Evolutionary conservation across 2,113 vertebrate species (phyloP).

Genomic region (Uria lomvia): DNA sequence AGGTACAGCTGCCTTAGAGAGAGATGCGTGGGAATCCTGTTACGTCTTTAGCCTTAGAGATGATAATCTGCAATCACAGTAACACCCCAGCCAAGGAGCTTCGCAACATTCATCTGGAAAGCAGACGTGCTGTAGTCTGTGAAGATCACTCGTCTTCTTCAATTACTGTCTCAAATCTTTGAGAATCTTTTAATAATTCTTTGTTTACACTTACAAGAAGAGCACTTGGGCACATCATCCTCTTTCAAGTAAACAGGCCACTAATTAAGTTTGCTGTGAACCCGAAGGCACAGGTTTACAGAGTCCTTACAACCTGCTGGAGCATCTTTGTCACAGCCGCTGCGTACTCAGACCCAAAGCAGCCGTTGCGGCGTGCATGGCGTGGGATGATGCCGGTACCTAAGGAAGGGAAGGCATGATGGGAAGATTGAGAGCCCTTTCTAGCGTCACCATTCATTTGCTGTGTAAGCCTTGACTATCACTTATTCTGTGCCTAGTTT

Average conservation of each 20-base stretch:
- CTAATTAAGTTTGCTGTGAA: background rate
- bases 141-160: background rate
- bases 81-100: background rate
- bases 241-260: background rate
- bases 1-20: background rate
- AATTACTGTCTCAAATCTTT: background rate
- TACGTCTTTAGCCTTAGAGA: background rate
- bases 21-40: background rate
- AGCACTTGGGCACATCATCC: background rate
- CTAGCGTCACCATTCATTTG: background rate
- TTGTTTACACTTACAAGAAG: background rate
- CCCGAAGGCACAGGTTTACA: background rate
- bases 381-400: rapidly evolving
- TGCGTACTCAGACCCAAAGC: background rate
- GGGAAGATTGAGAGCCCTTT: background rate
- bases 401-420: background rate
- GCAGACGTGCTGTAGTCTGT: background rate
- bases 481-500: background rate
- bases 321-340: background rate
- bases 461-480: background rate
- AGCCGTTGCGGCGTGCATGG: rapidly evolving
- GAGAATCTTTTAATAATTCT: background rate
- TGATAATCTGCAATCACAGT: background rate
- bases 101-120: background rate
- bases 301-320: background rate